A percentile compares a stretch with the other conserved stretches of the same genome.
Evolutionary conservation across 1,140 invertebrate species (phyloP).

Genomic region (Bombus huntii): DNA sequence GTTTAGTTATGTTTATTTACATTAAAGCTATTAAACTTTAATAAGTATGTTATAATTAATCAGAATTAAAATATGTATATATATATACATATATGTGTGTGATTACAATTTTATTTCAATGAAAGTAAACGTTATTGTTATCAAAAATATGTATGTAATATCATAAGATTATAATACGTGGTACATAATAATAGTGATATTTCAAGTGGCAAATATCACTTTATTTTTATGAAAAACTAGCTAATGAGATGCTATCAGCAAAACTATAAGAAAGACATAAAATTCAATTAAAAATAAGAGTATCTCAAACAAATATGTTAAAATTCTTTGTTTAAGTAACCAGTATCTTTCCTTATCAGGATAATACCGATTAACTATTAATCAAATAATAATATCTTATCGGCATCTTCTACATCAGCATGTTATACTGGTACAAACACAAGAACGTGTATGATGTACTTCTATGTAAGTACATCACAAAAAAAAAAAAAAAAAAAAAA

Average conservation of each 20-base stretch:
- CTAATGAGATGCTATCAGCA: neutral
- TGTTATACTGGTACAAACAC: neutral
- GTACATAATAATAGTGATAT: no score
- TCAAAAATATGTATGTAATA: no score
- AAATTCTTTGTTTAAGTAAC: neutral
- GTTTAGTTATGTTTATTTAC: neutral
- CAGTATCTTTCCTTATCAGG: neutral
- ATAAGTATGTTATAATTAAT: no score
- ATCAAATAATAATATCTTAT: slow-evolving; percentile 19
- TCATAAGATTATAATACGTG: no score
- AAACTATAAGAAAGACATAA: neutral
- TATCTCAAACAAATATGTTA: neutral
- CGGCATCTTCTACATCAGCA: neutral
- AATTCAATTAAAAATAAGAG: neutral
- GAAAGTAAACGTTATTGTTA: no score
- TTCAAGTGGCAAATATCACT: no score
- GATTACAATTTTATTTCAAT: no score
- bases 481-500: neutral
- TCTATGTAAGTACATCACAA: neutral
- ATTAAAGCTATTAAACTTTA: no score
- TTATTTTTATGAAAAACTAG: neutral
- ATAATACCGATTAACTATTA: neutral
- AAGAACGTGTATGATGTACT: neutral
- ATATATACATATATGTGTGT: no score
- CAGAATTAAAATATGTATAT: no score